Evolutionary conservation across 2,888 invertebrate species (phyloP), one percentile per base, ranked within the genome.

Genomic region (Protonemura montana): DNA sequence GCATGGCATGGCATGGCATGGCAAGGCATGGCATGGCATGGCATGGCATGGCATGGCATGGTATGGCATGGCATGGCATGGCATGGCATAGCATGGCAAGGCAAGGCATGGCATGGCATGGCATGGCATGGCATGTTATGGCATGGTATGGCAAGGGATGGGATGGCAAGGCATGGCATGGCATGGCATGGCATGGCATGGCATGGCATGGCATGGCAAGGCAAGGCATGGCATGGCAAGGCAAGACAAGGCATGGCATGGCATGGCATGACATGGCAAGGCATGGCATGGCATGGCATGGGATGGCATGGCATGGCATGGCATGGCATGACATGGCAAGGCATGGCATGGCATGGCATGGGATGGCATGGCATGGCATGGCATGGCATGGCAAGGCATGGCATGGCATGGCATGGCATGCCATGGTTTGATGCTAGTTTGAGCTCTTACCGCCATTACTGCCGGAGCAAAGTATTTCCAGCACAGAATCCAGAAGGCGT

Each of bases 391-490:
- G 10, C 35, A 35, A 35, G 35, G 10, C 35, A 35, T 0, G 83
- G 83, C 27, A 29, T 82, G 28, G 27, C 10, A 27, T 28, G 28
- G 82, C 25, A 76, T 3, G 35, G 35, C 35, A 35, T 3, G 35
- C 5, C n/a, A 35, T 3, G 35, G 35, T 6, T 3, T 6, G 35
- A 35, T 35, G 35, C 5, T 35, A 10, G 35, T 7, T 16, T 25
- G 86, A 92, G n/a, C n/a, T n/a, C 93, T 92, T 90, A 94, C 94
- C 88, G 92, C 90, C 92, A 94, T 94, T 82, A 94, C 93, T 27
- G 92, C 89, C 0, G 95, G 95, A 0, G 94, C 93, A 86, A 93
- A 92, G 88, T 92, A 92, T 87, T 94, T 92, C 94, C 94, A 94
- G 89, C 94, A 93, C 86, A 94, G 90, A 84, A 92, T 92, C 93